Evolutionary conservation across 2,888 invertebrate species (phyloP), one percentile per base, ranked within the genome.

Genomic region (Aleiodes testaceus): DNA sequence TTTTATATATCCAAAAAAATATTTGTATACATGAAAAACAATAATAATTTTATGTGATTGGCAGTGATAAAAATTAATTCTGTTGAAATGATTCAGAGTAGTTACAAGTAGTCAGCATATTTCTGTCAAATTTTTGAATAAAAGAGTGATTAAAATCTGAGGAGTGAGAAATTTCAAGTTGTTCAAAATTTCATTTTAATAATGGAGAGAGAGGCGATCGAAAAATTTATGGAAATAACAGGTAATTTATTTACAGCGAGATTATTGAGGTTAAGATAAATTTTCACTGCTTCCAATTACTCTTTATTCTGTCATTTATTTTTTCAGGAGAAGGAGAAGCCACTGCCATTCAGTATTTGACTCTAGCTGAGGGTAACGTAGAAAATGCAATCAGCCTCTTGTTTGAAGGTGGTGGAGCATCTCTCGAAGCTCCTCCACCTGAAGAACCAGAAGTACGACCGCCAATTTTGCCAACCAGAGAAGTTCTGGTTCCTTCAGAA

Each of bases 201-300:
- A 47, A 87, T 87, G 87, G 85, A 87, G 76, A 84, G 79, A 42
- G 81, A 82, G 71, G 77, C 82, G 14, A 76, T 87, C 5, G 85
- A 86, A 49, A 83, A 87, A 72, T 86, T 87, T 49, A 80, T 86
- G n/a, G 87, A 87, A 76, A 85, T 87, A 36, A 87, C 87, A 66
- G 87, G 87, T 86, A 66, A 75, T 49, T 14, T 18, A 68, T 11
- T 42, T 55, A 64, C 36, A 36, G 11, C 64, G 45, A 11, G 12
- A 7, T 50, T 44, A 6, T 53, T 42, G 14, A 30, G 3, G n/a
- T 16, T 30, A 4, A 14, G 49, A n/a, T n/a, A n/a, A n/a, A n/a
- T n/a, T n/a, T n/a, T n/a, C n/a, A n/a, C n/a, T n/a, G n/a, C n/a
- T n/a, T n/a, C n/a, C 5, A 22, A 14, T n/a, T n/a, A n/a, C 14